Evolutionary conservation across 2,113 vertebrate genomes (phyloP).

Genomic region (Hoplias malabaricus): DNA sequence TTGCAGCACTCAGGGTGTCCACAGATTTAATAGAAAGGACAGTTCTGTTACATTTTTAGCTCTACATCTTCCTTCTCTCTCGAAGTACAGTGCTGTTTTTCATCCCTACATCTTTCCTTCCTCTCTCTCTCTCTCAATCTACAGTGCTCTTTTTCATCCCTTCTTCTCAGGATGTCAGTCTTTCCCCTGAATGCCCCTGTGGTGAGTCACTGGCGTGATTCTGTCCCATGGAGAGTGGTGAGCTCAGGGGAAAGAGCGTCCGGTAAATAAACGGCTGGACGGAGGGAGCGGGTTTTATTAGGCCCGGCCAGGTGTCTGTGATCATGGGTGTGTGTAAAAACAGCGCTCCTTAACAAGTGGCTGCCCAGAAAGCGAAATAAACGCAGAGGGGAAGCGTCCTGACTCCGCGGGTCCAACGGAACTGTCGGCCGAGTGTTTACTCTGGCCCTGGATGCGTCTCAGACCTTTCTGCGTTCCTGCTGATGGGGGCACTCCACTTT

Average conservation of each 20-base stretch:
- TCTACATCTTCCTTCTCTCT: no score
- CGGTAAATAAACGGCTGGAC: constrained; percentile 67
- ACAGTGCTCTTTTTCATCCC: not conserved
- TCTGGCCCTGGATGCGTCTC: constrained; percentile 26
- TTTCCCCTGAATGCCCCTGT: constrained; percentile 5
- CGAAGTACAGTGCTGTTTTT: constrained; percentile 48
- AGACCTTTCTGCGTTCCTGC: not conserved
- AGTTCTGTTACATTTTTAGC: no score
- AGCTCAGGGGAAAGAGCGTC: constrained; percentile 62
- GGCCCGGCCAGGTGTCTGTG: constrained; percentile 59
- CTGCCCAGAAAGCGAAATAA: constrained; percentile 63
- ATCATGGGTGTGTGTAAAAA: constrained; percentile 58
- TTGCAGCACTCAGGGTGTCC: no score
- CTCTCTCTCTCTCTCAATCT: not conserved
- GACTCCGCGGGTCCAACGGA: constrained; percentile 38
- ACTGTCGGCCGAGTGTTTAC: constrained; percentile 30
- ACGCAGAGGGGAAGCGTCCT: constrained; percentile 62
- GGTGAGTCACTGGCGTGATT: constrained; percentile 1
- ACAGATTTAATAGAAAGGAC: no score
- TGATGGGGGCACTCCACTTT: constrained; percentile 31
- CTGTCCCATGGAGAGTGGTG: constrained; percentile 46
- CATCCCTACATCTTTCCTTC: constrained; percentile 1
- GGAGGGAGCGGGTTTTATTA: constrained; percentile 61
- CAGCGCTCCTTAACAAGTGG: constrained; percentile 47
- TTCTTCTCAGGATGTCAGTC: constrained; percentile 4